Evolutionary conservation across 2,113 vertebrate species (phyloP).

Genomic region (Misgurnus mizolepis): DNA sequence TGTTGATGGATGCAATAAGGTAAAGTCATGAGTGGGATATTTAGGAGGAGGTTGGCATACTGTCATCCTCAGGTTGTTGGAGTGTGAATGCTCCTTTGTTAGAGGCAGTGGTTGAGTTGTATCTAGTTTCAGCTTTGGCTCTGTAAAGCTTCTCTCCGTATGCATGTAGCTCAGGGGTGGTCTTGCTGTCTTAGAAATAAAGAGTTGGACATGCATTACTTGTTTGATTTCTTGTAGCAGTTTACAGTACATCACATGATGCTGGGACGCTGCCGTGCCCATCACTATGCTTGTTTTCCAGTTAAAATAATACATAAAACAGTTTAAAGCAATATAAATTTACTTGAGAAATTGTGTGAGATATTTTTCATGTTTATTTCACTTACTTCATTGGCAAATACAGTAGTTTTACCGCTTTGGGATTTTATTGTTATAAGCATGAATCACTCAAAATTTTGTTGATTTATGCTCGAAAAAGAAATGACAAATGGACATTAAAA

Average conservation of each 20-base stretch:
- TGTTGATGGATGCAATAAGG: conserved; percentile 16
- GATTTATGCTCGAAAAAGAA: too few relatives aligned
- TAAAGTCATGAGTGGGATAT: not conserved
- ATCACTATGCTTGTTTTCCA: too few relatives aligned
- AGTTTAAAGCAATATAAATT: too few relatives aligned
- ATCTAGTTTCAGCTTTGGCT: conserved; percentile 34
- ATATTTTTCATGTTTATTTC: too few relatives aligned
- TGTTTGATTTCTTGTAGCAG: conserved; percentile 21
- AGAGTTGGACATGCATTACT: not conserved
- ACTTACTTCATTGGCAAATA: too few relatives aligned
- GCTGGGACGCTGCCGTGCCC: not conserved
- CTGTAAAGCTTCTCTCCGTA: not conserved
- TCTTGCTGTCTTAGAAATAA: conserved; percentile 19
- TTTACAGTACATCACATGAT: conserved; percentile 4
- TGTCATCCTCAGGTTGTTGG: conserved; percentile 13
- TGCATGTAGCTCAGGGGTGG: conserved; percentile 29
- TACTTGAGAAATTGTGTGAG: too few relatives aligned
- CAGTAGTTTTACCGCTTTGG: too few relatives aligned
- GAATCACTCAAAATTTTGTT: too few relatives aligned
- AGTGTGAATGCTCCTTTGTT: conserved; percentile 24
- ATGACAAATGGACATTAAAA: too few relatives aligned
- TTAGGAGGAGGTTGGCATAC: not conserved
- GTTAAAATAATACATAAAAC: too few relatives aligned
- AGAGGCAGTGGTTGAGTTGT: not conserved
- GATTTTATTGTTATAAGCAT: too few relatives aligned